Conservation (phyloP, 2,113 vertebrate species). For the Actinemys pallida region DNA sequence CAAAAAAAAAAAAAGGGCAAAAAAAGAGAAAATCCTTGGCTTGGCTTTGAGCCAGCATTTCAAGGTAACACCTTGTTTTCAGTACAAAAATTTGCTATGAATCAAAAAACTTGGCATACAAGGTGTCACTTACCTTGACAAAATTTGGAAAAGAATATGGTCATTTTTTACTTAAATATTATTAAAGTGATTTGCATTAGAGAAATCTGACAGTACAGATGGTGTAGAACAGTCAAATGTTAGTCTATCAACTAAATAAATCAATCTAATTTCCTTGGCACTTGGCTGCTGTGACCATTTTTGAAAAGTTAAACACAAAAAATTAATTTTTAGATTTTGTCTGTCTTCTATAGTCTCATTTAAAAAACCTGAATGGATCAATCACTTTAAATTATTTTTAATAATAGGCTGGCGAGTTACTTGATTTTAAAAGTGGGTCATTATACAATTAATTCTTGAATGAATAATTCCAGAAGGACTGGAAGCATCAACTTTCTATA, state of each 20-base stretch:
- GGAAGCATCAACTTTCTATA: constrained; percentile 36
- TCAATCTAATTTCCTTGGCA: not conserved
- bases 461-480: constrained; percentile 24
- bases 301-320: not conserved
- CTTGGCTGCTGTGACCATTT: not conserved
- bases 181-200: not conserved
- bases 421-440: not conserved
- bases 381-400: constrained; percentile 11
- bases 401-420: constrained; percentile 13
- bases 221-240: not conserved
- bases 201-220: constrained; percentile 10
- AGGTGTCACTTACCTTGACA: accelerated
- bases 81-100: not conserved
- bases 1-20: not conserved
- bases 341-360: constrained; percentile 27
- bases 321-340: constrained; percentile 4
- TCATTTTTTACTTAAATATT: not conserved
- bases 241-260: not conserved
- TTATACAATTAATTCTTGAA: constrained; percentile 57
- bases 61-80: not conserved
- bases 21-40: not conserved
- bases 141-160: accelerated
- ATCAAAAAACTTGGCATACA: not conserved
- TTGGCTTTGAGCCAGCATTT: not conserved
- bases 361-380: not conserved